Conservation (phyloP, 2,113 vertebrate species). For the Raja brachyura region DNA sequence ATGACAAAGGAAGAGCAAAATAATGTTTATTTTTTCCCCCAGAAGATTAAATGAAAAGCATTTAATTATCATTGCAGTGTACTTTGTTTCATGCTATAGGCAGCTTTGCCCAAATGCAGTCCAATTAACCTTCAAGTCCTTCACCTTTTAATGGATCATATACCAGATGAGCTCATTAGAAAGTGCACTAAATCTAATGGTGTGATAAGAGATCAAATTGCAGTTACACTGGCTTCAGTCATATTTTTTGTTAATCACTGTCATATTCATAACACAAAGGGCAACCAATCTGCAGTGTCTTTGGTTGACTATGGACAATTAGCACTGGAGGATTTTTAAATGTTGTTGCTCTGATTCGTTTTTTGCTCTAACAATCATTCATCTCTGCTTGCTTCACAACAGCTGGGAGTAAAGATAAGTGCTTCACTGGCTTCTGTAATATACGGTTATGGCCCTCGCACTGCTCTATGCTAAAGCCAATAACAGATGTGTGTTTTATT, state of each 20-base stretch:
- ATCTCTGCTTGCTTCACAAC: not conserved
- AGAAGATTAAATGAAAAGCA: not conserved
- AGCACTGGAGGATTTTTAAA: not conserved
- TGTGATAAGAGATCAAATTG: slow-evolving; percentile 30
- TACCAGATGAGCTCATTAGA: not conserved
- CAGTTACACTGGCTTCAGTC: not conserved
- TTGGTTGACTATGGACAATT: not conserved
- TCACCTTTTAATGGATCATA: slow-evolving; percentile 1
- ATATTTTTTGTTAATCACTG: not conserved
- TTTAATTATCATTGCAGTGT: slow-evolving; percentile 24
- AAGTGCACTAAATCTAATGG: slow-evolving; percentile 1
- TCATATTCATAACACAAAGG: not conserved
- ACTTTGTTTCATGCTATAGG: slow-evolving; percentile 14
- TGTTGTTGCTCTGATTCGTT: not conserved
- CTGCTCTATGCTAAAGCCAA: not conserved
- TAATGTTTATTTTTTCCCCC: not conserved
- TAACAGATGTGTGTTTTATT: not conserved
- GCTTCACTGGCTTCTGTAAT: not conserved
- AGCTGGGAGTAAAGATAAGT: not conserved
- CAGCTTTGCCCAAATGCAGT: not conserved
- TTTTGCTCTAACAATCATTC: not conserved
- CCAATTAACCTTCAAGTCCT: slow-evolving; percentile 34
- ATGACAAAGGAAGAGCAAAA: not conserved
- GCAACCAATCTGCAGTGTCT: not conserved
- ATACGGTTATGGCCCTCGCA: not conserved